phyloP scores from a whole-genome alignment of 2,797 vertebrate species.

The Neopelma chrysocephalum region DNA sequence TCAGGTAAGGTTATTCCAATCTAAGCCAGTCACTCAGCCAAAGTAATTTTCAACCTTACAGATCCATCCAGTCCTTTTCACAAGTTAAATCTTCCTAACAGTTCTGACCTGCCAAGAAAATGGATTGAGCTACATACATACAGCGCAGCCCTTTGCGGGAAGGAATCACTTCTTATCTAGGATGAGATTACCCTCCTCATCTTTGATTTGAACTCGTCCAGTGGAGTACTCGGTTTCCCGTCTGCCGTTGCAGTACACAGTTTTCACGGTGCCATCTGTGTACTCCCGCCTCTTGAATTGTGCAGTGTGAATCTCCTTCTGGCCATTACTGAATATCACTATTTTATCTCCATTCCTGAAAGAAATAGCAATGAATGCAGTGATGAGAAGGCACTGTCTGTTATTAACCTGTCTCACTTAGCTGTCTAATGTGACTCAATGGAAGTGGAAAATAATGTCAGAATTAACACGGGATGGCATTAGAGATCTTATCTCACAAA shows the following conservation, averaged over 20 bases:
- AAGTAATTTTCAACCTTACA: background rate
- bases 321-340: conserved; percentile 74
- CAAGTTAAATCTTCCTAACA: background rate
- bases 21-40: background rate
- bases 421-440: background rate
- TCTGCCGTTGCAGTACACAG: conserved; percentile 66
- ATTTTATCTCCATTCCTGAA: conserved; percentile 78
- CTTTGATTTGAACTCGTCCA: conserved; percentile 64
- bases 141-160: background rate
- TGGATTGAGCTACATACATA: accelerated
- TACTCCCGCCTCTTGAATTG: conserved; percentile 77
- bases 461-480: background rate
- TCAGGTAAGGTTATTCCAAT: background rate
- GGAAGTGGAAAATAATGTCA: background rate
- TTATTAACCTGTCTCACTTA: background rate
- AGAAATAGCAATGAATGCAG: background rate
- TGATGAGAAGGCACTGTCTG: background rate
- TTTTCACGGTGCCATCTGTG: conserved; percentile 77
- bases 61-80: background rate
- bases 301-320: conserved; percentile 76
- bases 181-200: conserved; percentile 37
- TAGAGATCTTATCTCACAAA: background rate
- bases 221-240: conserved; percentile 72
- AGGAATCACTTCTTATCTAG: conserved; percentile 48
- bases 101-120: background rate